Evolutionary conservation across 1,140 invertebrate genomes (phyloP), one percentile per base, ranked within the genome.

Genomic region (Danaus melanippus): DNA sequence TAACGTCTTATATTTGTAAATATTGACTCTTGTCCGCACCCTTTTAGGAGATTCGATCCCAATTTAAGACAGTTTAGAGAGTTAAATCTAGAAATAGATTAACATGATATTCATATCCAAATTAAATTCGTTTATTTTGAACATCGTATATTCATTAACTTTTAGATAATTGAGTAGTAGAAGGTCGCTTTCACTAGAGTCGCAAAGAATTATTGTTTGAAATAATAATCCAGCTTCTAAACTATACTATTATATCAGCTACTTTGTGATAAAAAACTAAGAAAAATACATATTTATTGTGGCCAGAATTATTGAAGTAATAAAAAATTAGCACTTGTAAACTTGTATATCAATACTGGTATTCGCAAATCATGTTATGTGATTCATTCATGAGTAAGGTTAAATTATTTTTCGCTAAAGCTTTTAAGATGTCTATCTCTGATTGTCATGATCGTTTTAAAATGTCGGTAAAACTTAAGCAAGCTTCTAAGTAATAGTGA

Each of bases 1-100:
- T 83, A 78, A 75, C 79, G 72, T 81, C 77, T 85, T 85, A 84
- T 81, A 76, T 80, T 79, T 78, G 72, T 78, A 79, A 85, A 85
- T 82, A 85, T 85, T 85, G 74, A 82, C 82, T 75, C 71, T 70
- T 69, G 68, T 67, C 70, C 76, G 68, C 73, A 82, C 74, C 79
- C 82, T 83, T 79, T 73, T 53, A 67, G 74, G 70, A 73, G 71
- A 64, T 73, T 62, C 59, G 64, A 74, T 74, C 67, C 70, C 67
- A 76, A 75, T 75, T 80, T 76, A 74, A 50, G 12, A 55, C 50
- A 41, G 17, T 53, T 50, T 50, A 50, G 41, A 42, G 32, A 11
- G 10, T 39, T 41, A 50, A 32, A 10, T 15, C 15, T 9, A 32
- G 15, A 10, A 32, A 32, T 32, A 32, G 21, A 32, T 32, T 32